Evolutionary conservation across 1,140 invertebrate species (phyloP), one percentile per base, ranked within the genome.

Genomic region (Sycophila sp.): DNA sequence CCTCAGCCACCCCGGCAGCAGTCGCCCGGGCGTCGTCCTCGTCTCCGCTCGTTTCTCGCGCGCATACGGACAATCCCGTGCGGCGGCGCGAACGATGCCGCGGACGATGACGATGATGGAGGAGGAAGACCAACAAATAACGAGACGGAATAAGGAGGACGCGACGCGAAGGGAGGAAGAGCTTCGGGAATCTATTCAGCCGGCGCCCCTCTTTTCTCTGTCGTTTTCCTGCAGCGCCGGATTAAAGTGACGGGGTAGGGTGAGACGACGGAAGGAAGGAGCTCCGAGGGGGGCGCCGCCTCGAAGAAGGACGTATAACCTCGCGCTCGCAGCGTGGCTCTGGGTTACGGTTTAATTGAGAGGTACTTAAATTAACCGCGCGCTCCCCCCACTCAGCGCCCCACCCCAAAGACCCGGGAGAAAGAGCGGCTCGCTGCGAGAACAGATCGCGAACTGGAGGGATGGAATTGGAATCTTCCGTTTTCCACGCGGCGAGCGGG

Each of bases 341-440:
- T 69, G 56, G 67, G 67, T 69, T 63, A 69, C 60, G 60, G 42
- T 64, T 70, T 70, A 70, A 70, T 70, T 64, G 68, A 70, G 68
- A 58, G 60, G 36, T 49, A 70, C 68, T 70, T 64, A 58, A 63
- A 64, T 70, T 63, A 70, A 70, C 36, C 68, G 60, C 47, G 67
- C 58, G 42, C 49, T n/a, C n/a, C n/a, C n/a, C n/a, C n/a, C n/a
- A 38, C 67, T 47, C 47, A 8, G 26, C n/a, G n/a, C n/a, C n/a
- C n/a, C n/a, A n/a, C n/a, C n/a, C n/a, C n/a, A n/a, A n/a, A n/a
- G n/a, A n/a, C n/a, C 32, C 4, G 65, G 13, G 32, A 53, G 45
- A 2, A 4, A 11, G 40, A 26, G 36, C 2, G 17, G 13, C 26
- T 15, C 6, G 7, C 3, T 2, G 32, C 5, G 58, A 2, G 24